These are phyloP conservation scores for Stigmatopora nigra DNA, from an alignment of 2,113 vertebrate species.

Conservation along the genomic window DNA sequence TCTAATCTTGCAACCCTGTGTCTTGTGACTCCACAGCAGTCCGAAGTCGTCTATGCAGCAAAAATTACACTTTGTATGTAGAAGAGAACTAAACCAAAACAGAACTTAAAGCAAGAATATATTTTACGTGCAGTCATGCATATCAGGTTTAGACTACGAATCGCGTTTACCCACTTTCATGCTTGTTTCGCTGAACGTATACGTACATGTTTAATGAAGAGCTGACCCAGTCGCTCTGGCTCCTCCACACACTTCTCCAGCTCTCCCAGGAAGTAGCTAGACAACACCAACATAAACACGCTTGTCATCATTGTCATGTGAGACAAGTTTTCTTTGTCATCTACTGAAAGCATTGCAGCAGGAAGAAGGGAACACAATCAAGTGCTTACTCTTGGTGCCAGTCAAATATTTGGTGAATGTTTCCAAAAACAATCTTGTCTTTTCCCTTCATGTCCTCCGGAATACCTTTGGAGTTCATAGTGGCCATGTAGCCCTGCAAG, in stretches of 20 bases:
- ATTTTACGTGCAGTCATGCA: no score
- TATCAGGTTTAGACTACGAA: no score
- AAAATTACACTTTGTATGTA: slow-evolving; percentile 11
- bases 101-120: no score
- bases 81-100: not conserved
- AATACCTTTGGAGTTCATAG: slow-evolving; percentile 75
- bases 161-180: no score
- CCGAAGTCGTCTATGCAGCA: slow-evolving; percentile 12
- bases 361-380: not conserved
- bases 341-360: slow-evolving; percentile 23
- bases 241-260: slow-evolving; percentile 81
- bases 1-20: slow-evolving; percentile 23
- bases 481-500: slow-evolving; percentile 81
- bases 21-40: slow-evolving; percentile 6
- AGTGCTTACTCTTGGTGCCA: slow-evolving; percentile 88
- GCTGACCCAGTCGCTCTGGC: slow-evolving; percentile 82
- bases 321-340: slow-evolving; percentile 46
- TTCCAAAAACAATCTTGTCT: slow-evolving; percentile 89
- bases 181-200: not conserved
- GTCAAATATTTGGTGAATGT: slow-evolving; percentile 90
- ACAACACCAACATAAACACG: slow-evolving; percentile 24
- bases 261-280: slow-evolving; percentile 84
- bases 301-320: slow-evolving; percentile 4
- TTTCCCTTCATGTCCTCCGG: slow-evolving; percentile 87
- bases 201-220: slow-evolving; percentile 92